Evolutionary conservation across 2,888 invertebrate species (phyloP).

Genomic region (Calliopum simillimum): DNA sequence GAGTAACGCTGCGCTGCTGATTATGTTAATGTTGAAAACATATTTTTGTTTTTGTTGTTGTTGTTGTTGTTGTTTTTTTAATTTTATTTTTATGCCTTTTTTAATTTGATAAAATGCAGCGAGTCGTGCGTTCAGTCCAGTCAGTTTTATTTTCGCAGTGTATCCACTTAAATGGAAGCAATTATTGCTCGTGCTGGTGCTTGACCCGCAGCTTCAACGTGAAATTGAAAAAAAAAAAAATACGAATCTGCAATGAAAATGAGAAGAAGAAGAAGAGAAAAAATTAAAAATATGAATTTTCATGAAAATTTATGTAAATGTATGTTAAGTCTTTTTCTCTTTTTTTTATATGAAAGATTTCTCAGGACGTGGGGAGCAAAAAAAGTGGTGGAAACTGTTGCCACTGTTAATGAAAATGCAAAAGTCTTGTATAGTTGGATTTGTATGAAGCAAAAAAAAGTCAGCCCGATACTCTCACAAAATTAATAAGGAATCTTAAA

Average conservation of each 20-base stretch:
- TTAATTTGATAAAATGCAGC: neutral
- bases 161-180: neutral
- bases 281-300: constrained; percentile 15
- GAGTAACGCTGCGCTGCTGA: constrained; percentile 38
- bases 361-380: too few species aligned
- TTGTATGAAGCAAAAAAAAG: too few species aligned
- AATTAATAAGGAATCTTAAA: too few species aligned
- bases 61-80: neutral
- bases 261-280: neutral
- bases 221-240: constrained; percentile 1
- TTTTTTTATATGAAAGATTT: too few species aligned
- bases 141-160: too few species aligned
- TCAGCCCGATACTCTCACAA: too few species aligned
- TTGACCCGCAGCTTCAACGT: constrained; percentile 7
- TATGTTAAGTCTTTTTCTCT: too few species aligned
- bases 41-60: neutral
- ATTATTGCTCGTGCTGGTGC: constrained; percentile 5
- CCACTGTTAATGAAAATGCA: too few species aligned
- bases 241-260: constrained; percentile 19
- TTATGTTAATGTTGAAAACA: constrained; percentile 40
- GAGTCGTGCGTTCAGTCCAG: too few species aligned
- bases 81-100: constrained; percentile 2
- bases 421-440: too few species aligned
- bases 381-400: too few species aligned
- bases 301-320: neutral